Percentiles rank a stretch among this genome's conserved stretches.
phyloP scores from a whole-genome alignment of 2,888 invertebrate genomes.

The Morpho deidamia region DNA sequence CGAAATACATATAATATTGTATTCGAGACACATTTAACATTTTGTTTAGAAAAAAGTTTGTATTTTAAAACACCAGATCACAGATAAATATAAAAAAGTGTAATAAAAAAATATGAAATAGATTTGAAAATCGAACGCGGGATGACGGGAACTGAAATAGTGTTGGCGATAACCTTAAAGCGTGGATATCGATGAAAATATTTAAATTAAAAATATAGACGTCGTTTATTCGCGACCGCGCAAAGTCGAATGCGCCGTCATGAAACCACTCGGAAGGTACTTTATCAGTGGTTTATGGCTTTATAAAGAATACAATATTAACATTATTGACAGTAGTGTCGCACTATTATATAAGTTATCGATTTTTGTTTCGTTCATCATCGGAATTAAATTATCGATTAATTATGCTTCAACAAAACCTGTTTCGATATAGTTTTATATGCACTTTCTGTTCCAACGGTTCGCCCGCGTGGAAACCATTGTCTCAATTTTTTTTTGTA shows the following conservation, averaged over 20 bases:
- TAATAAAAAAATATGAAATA: slow-evolving; percentile 2
- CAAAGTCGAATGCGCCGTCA: slow-evolving; percentile 34
- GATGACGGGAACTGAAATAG: slow-evolving; percentile 31
- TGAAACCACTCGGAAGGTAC: slow-evolving; percentile 25
- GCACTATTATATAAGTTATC: slow-evolving; percentile 27
- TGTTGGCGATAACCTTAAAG: slow-evolving; percentile 25
- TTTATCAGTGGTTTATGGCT: slow-evolving; percentile 34
- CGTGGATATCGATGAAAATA: slow-evolving; percentile 29
- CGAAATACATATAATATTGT: slow-evolving; percentile 52
- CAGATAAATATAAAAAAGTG: slow-evolving; percentile 25
- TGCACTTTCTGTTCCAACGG: no score
- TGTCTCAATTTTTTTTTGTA: no score
- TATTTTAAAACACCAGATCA: slow-evolving; percentile 28
- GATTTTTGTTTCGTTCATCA: slow-evolving; percentile 41
- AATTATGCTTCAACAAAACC: background rate
- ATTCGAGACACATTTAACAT: slow-evolving; percentile 44
- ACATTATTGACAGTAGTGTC: slow-evolving; percentile 30
- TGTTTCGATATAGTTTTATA: background rate
- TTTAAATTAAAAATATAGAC: slow-evolving; percentile 21
- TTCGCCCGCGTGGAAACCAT: no score
- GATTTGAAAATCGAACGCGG: slow-evolving; percentile 10
- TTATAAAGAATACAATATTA: slow-evolving; percentile 36
- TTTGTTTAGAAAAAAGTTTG: slow-evolving; percentile 32
- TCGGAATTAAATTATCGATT: slow-evolving; percentile 2
- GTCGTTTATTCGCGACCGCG: slow-evolving; percentile 36